These are phyloP conservation scores for Miltochrista miniata DNA, from an alignment of 2,888 invertebrate genomes.

Conservation along the genomic window DNA sequence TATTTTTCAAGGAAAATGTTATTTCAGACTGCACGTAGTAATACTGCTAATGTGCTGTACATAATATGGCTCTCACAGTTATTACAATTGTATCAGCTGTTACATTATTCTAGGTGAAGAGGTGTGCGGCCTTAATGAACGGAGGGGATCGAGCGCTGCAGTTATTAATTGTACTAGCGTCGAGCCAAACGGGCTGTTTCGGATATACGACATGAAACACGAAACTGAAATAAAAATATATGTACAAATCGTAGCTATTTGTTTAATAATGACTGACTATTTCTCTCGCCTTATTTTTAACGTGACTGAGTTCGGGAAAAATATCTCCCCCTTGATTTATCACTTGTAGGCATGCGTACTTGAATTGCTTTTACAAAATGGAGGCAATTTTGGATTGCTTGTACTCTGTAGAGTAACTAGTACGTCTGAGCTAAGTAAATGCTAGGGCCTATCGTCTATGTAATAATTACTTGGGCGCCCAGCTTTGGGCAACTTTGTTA, in stretches of 20 bases:
- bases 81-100: constrained; percentile 25
- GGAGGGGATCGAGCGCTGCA: constrained; percentile 33
- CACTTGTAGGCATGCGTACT: too few relatives aligned
- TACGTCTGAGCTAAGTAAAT: too few relatives aligned
- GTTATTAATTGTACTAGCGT: constrained; percentile 51
- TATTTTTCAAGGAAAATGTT: too few relatives aligned
- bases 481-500: too few relatives aligned
- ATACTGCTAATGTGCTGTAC: neutral
- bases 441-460: too few relatives aligned
- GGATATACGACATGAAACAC: constrained; percentile 35
- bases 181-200: constrained; percentile 31
- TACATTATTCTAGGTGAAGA: constrained; percentile 37
- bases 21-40: neutral
- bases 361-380: too few relatives aligned
- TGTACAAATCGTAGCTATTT: constrained; percentile 18
- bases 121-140: constrained; percentile 45
- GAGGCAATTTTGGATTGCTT: too few relatives aligned
- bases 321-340: too few relatives aligned
- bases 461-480: too few relatives aligned
- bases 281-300: constrained; percentile 8
- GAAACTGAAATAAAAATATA: constrained; percentile 29
- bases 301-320: neutral
- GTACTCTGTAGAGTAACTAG: too few relatives aligned
- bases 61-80: constrained; percentile 11
- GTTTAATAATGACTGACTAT: neutral